Base-by-base conservation (phyloP, 2,888 invertebrate species). In the Ornithoptera priamus region DNA sequence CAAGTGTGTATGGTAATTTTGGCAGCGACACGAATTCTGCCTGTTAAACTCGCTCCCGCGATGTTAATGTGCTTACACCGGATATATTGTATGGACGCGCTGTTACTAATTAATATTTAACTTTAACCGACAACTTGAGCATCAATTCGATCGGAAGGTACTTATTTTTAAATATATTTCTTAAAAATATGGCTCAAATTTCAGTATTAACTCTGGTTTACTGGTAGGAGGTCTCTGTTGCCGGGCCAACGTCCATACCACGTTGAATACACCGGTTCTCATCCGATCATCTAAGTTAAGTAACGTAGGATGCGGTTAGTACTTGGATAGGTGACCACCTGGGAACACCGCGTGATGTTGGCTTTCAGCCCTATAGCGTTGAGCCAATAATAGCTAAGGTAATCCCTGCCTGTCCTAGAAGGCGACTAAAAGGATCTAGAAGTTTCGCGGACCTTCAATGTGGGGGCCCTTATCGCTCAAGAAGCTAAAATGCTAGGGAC, bases 191-290 rank as follows among this genome's bases (percentile, higher is more conserved):
- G 30, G 3, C 30, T 0, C 30, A 3, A 30, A 30, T 30, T 30
- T 30, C 3, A 30, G 0, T 30, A 5, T 30, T 30, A 30, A 30
- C 30, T 4, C 3, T 30, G 30, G 30, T 30, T 30, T 30, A 30
- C 3, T 30, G 30, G 30, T 30, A 0, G 3, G 2, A 30, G 5
- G 30, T 30, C 5, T 30, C 3, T 30, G 30, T 30, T 30, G 30
- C 30, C 5, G 30, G 30, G 78, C 78, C 80, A 79, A 82, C 81
- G 86, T 86, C 85, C 87, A 87, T 86, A 88, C 87, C 82, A 88
- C 82, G 87, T 86, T 88, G 87, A 88, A 87, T 76, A 85, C 88
- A 87, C 88, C 88, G 88, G 86, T 87, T 88, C 87, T 89, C 89
- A 75, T 77, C 75, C 75, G 77, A 77, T 76, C 76, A 77, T 76